Conservation (phyloP, 2,113 vertebrate genomes). For the Suncus etruscus region DNA sequence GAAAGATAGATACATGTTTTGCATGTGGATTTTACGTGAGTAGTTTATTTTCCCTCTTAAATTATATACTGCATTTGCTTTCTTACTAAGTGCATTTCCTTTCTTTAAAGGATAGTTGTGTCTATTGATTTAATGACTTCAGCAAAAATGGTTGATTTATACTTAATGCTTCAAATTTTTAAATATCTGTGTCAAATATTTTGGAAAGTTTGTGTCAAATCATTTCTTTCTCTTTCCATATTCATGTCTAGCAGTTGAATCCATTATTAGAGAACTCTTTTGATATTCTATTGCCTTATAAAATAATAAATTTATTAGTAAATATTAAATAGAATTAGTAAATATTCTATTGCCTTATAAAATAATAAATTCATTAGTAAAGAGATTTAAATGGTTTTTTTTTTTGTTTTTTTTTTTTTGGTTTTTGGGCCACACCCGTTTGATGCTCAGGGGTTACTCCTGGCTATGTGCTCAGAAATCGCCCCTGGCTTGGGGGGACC, state of each 20-base stretch:
- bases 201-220: slow-evolving; percentile 5
- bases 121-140: slow-evolving; percentile 16
- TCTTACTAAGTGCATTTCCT: slow-evolving; percentile 31
- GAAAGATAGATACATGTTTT: background rate
- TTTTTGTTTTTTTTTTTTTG: no score
- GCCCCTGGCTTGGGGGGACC: no score
- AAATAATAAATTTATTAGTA: slow-evolving; percentile 56
- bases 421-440: no score
- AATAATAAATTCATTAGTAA: slow-evolving; percentile 63
- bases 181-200: background rate
- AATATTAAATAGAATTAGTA: no score
- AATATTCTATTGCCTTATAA: slow-evolving; percentile 33
- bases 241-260: background rate
- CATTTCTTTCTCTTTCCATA: slow-evolving; percentile 8
- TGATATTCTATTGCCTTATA: slow-evolving; percentile 45
- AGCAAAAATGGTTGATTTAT: no score
- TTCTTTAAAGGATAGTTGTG: slow-evolving; percentile 29
- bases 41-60: background rate
- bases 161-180: background rate
- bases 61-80: background rate
- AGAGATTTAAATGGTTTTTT: slow-evolving; percentile 40
- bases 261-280: slow-evolving; percentile 21
- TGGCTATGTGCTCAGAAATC: no score
- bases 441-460: no score
- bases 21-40: background rate